Evolutionary conservation across 2,113 vertebrate genomes (phyloP), one percentile per base, ranked within the genome.

Genomic region (Saccopteryx bilineata): DNA sequence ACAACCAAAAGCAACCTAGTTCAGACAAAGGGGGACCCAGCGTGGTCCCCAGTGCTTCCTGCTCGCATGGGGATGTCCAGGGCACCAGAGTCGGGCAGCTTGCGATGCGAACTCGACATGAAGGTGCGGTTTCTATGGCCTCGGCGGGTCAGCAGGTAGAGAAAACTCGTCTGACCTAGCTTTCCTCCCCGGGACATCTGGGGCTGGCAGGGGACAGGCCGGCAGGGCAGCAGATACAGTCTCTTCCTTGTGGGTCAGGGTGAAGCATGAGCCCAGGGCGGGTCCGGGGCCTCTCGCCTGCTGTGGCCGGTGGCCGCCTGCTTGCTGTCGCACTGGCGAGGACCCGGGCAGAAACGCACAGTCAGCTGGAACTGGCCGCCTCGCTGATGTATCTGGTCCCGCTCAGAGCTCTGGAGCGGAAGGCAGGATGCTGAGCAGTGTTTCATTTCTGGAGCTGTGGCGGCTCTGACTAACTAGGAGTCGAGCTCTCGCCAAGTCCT

Each of bases 401-500:
- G 78, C 60, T 7, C 48, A 31, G 66, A 58, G 18, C 88, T 54
- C 52, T 19, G 21, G 39, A 60, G 26, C 75, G 11, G 31, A 58
- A 86, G 31, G 28, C 52, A 8, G 89, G 75, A 21, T 60, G 52
- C n/a, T 4, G 65, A 60, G 66, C 78, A 24, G 72, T 0, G 0
- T 63, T 50, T 78, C n/a, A 0, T 39, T n/a, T 95, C 78, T 60
- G 66, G n/a, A 71, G 82, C 86, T 1, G 6, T n/a, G 48, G 95
- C 19, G 1, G 84, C 69, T 92, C 69, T 33, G 24, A 39, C 0
- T 33, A 28, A 39, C 0, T 5, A 75, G 84, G 66, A 79, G 0
- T 26, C 0, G 0, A 19, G 68, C 28, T 3, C n/a, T 69, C 0
- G 2, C 69, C 75, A 0, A 0, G 4, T 15, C 58, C 7, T 0